phyloP scores from a whole-genome alignment of 2,888 invertebrate genomes.

The Microctonus brassicae region DNA sequence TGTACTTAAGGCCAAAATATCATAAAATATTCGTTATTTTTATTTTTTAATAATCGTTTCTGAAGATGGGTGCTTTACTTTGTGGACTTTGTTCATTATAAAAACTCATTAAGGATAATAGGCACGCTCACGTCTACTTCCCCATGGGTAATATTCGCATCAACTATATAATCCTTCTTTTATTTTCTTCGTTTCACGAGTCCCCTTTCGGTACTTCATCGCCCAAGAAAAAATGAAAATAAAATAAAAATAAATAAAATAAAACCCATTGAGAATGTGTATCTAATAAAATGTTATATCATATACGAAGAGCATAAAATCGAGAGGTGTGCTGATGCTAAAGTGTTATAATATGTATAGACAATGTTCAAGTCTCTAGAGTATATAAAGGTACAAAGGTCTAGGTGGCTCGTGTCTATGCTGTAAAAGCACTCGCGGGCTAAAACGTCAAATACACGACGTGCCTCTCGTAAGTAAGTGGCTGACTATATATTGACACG shows the following conservation, averaged over 20 bases:
- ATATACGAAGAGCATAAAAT: not conserved
- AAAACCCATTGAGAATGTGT: not conserved
- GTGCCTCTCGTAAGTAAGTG: not conserved
- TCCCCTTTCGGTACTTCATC: not conserved
- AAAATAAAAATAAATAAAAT: not conserved
- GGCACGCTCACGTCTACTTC: not conserved
- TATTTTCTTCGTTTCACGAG: not conserved
- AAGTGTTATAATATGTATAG: constrained; percentile 1
- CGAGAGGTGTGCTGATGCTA: not conserved
- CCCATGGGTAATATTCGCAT: not conserved
- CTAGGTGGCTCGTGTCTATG: not conserved
- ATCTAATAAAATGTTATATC: not conserved
- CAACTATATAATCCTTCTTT: not conserved
- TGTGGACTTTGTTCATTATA: constrained; percentile 21
- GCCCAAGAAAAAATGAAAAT: not conserved
- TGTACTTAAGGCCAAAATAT: no score
- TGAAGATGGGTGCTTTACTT: not conserved
- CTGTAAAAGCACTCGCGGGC: not conserved
- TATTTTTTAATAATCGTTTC: constrained; percentile 8
- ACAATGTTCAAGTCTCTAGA: not conserved
- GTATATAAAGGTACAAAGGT: not conserved
- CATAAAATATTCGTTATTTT: no score
- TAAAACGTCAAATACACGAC: not conserved
- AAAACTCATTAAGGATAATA: constrained; percentile 27
- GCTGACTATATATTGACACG: not conserved